Percentiles rank a stretch among this genome's conserved stretches.
phyloP scores from a whole-genome alignment of 2,113 vertebrate genomes.

The Nipponia nippon region DNA sequence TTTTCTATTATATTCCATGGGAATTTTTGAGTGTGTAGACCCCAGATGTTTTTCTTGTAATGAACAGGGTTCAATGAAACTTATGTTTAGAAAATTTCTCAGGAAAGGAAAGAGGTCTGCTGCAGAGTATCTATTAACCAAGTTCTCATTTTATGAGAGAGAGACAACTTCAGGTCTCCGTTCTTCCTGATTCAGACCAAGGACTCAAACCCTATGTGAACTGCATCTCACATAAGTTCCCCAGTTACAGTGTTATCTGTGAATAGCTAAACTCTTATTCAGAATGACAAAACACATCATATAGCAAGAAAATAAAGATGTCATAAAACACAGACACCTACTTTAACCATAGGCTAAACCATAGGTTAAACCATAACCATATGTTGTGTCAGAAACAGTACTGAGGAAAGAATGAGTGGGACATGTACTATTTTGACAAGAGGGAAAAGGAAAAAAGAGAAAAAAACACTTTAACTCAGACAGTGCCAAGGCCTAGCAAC shows the following conservation, averaged over 20 bases:
- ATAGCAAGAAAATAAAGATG: background rate
- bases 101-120: background rate
- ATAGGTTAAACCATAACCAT: background rate
- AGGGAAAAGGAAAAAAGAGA: background rate
- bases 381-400: background rate
- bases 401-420: background rate
- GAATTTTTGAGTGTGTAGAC: background rate
- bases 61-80: background rate
- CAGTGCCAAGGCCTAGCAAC: background rate
- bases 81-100: background rate
- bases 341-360: background rate
- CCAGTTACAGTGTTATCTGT: background rate
- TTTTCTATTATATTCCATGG: background rate
- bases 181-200: background rate
- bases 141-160: background rate
- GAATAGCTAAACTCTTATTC: background rate
- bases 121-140: background rate
- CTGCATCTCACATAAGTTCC: background rate
- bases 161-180: rapidly evolving
- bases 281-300: background rate
- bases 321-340: background rate
- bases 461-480: background rate
- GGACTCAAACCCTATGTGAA: background rate
- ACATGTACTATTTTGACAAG: background rate
- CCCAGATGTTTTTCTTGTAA: background rate